A percentile compares a stretch with the other conserved stretches of the same genome.
phyloP scores from a whole-genome alignment of 2,888 invertebrate species.

The Ophion ventricosus region DNA sequence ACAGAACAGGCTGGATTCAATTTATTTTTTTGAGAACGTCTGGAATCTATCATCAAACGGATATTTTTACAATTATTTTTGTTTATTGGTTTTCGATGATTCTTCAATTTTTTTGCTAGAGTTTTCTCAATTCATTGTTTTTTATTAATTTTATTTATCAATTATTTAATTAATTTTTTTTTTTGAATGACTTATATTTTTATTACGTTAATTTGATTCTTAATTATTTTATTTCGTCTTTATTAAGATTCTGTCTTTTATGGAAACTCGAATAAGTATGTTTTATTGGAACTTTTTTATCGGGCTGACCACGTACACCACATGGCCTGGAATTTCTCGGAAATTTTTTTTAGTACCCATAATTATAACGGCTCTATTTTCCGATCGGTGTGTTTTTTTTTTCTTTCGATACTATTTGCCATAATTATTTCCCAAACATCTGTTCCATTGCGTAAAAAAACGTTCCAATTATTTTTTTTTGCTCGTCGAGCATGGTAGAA shows the following conservation, averaged over 20 bases:
- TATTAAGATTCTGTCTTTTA: neutral
- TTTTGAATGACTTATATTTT: too few relatives aligned
- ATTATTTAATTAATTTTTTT: too few relatives aligned
- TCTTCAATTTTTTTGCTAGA: neutral
- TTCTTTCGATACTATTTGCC: constrained; percentile 3
- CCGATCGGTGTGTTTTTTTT: neutral
- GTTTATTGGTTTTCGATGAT: neutral
- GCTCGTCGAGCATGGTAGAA: constrained; percentile 27
- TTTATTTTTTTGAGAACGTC: neutral
- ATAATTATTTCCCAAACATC: constrained; percentile 48
- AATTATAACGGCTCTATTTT: constrained; percentile 11
- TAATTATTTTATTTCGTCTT: too few relatives aligned
- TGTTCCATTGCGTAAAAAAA: constrained; percentile 55
- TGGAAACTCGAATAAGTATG: neutral
- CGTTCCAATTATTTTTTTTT: constrained; percentile 56
- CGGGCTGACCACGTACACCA: neutral
- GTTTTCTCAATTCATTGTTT: neutral
- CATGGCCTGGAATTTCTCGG: neutral
- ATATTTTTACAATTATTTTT: neutral
- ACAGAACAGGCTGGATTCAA: neutral
- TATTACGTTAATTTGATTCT: too few relatives aligned
- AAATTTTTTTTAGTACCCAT: neutral
- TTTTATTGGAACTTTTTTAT: neutral
- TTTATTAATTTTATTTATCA: too few relatives aligned
- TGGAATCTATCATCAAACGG: neutral